Evolutionary conservation across 2,888 invertebrate genomes (phyloP).

Genomic region (Herminia tarsipennalis): DNA sequence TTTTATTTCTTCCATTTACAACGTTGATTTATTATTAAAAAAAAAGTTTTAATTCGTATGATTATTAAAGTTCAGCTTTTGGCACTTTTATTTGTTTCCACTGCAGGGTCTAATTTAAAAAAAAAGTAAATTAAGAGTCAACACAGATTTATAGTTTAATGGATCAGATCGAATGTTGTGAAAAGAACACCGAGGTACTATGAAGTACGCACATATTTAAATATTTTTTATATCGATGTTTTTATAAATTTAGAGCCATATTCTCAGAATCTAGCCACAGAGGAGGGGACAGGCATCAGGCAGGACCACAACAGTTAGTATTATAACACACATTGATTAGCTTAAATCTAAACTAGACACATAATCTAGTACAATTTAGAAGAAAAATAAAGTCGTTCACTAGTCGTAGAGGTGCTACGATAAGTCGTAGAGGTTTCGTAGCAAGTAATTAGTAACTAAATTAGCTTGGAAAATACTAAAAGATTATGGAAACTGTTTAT

Average conservation of each 20-base stretch:
- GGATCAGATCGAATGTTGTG: not conserved
- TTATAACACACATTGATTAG: conserved; percentile 39
- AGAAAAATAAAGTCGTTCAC: conserved; percentile 5
- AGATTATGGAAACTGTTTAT: too few relatives aligned
- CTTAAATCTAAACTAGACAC: conserved; percentile 41
- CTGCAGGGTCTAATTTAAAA: too few relatives aligned
- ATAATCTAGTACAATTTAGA: conserved; percentile 30
- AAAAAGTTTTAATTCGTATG: too few relatives aligned
- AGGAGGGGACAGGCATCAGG: conserved; percentile 72
- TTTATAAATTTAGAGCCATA: conserved; percentile 52
- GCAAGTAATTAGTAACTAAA: not conserved
- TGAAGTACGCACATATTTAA: too few relatives aligned
- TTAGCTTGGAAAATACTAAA: not conserved
- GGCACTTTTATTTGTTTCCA: too few relatives aligned
- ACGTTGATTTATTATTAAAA: too few relatives aligned
- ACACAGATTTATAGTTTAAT: too few relatives aligned
- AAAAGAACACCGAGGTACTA: too few relatives aligned
- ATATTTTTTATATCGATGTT: too few relatives aligned
- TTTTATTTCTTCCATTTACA: not conserved
- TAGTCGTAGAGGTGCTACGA: conserved; percentile 1
- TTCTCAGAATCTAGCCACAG: conserved; percentile 53
- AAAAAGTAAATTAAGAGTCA: too few relatives aligned
- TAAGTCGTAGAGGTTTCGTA: not conserved
- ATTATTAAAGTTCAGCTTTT: too few relatives aligned
- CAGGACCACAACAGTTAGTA: conserved; percentile 67